phyloP scores from a whole-genome alignment of 2,113 vertebrate genomes.

The Struthidea cinerea region DNA sequence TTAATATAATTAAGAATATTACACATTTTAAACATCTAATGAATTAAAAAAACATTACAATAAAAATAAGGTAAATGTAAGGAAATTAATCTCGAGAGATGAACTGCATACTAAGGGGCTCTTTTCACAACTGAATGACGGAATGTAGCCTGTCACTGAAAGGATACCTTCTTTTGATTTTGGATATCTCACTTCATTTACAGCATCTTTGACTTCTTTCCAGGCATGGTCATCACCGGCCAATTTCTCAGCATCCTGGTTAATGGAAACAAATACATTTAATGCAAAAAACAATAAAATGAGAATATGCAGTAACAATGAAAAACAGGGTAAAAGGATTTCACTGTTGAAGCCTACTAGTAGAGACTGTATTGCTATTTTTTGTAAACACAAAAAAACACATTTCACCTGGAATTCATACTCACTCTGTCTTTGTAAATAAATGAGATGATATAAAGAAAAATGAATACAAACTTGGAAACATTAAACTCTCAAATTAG shows the following conservation, averaged over 20 bases:
- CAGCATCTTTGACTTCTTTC: slow-evolving; percentile 69
- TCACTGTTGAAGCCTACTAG: not conserved
- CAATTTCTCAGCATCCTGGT: slow-evolving; percentile 80
- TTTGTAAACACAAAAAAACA: not conserved
- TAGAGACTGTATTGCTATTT: not conserved
- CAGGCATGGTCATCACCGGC: slow-evolving; percentile 72
- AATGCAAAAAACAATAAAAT: not conserved
- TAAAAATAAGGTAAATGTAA: not conserved
- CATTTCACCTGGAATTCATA: not conserved
- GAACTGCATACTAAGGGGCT: not conserved
- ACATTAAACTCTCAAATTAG: not conserved
- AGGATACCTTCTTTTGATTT: slow-evolving; percentile 81
- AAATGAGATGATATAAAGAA: not conserved
- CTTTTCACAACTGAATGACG: not conserved
- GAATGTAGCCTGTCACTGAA: not conserved
- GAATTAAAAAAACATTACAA: not conserved
- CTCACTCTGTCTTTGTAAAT: not conserved
- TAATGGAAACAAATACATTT: slow-evolving; percentile 23
- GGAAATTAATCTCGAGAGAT: not conserved
- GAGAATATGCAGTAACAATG: not conserved
- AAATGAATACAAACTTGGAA: not conserved
- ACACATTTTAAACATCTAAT: not conserved
- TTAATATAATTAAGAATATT: not conserved
- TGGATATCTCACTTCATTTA: slow-evolving; percentile 70
- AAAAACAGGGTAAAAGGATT: not conserved